A percentile compares a stretch with the other conserved stretches of the same genome.
phyloP scores from a whole-genome alignment of 2,113 vertebrate genomes.

The Campylorhamphus procurvoides region DNA sequence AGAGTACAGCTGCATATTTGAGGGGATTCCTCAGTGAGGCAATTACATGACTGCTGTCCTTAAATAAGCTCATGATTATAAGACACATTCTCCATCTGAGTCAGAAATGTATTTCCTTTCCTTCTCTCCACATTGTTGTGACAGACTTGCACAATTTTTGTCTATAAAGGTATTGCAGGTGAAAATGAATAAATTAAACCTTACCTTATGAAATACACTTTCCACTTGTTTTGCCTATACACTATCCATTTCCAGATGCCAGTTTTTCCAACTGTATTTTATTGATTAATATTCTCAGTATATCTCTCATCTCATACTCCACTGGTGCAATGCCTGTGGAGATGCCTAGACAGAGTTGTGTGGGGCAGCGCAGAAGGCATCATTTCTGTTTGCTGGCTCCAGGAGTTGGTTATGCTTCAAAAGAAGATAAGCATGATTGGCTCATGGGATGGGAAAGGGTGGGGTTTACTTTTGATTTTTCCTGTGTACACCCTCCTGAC shows the following conservation, averaged over 20 bases:
- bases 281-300: not conserved
- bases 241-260: not conserved
- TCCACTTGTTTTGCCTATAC: not conserved
- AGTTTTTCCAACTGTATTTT: not conserved
- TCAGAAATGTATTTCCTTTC: not conserved
- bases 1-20: not conserved
- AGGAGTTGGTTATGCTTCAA: not conserved
- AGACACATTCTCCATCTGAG: not conserved
- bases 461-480: not conserved
- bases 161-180: not conserved
- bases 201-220: not conserved
- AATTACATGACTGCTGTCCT: not conserved
- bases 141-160: not conserved
- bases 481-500: not conserved
- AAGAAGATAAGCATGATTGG: not conserved
- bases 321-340: not conserved
- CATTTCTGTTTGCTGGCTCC: not conserved
- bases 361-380: not conserved
- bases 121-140: accelerated
- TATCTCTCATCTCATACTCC: not conserved
- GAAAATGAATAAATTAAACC: not conserved
- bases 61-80: not conserved
- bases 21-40: not conserved
- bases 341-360: not conserved
- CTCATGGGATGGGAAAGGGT: not conserved